Base-by-base conservation (phyloP, 2,113 vertebrate genomes). In the Toxostoma redivivum region DNA sequence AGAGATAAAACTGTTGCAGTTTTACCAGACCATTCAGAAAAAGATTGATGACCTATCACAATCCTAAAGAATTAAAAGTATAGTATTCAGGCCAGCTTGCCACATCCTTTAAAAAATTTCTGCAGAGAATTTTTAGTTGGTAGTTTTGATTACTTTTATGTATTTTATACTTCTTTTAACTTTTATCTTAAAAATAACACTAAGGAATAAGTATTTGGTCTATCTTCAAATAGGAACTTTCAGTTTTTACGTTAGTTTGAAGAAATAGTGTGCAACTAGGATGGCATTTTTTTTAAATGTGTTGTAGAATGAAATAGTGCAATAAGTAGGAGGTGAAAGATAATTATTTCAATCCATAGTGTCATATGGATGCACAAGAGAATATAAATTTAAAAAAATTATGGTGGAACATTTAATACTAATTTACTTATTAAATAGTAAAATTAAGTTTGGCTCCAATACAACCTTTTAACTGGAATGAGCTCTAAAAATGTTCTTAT, bases 401-500 rank as follows among this genome's bases (percentile, higher is more conserved):
- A 56, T 47, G 35, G 22, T 56, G 37, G 12, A 47, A 58, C 5
- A 67, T 54, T 51, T 91, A 74, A 88, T 93, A 80, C 3, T 86
- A 69, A 82, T 86, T 80, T 80, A 30, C 38, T 76, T 88, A 37
- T 83, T 88, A 71, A 87, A 85, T 44, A 71, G 30, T 87, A 73
- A 74, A 90, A 74, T 15, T 56, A 82, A 70, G 73, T 57, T 90
- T 62, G 81, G 31, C 33, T 83, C 24, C 31, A 86, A 61, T 40
- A 66, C 35, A 93, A 70, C 19, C 8, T 66, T 60, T 70, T 80
- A 80, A 76, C 31, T 64, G 3, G 11, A 91, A 70, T 58, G 10
- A 71, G 25, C 23, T 86, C 38, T 86, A 91, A 95, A 93, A 89
- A 69, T 42, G 45, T 92, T 79, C 35, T 71, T 70, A 62, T 71